Conservation (phyloP, 2,888 invertebrate species). For the Temnothorax ravouxi region DNA sequence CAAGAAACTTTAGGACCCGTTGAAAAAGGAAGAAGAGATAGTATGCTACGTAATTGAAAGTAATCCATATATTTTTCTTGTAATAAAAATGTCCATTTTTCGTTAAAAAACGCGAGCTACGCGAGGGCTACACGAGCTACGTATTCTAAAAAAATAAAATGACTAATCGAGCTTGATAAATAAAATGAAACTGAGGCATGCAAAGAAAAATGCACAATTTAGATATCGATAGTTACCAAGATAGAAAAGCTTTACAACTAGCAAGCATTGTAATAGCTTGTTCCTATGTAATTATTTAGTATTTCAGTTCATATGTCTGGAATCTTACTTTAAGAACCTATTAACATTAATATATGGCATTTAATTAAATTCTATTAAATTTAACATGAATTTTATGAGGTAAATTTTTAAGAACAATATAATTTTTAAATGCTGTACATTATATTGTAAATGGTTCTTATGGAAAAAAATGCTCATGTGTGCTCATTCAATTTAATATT, state of each 20-base stretch:
- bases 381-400: conserved; percentile 3
- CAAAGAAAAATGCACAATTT: conserved; percentile 58
- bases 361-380: conserved; percentile 44
- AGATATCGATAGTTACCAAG: conserved; percentile 63
- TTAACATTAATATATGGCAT: conserved; percentile 38
- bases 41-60: conserved; percentile 42
- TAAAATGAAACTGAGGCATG: conserved; percentile 58
- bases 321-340: conserved; percentile 38
- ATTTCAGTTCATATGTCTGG: conserved; percentile 46
- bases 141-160: conserved; percentile 52
- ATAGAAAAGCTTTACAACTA: conserved; percentile 62
- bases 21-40: conserved; percentile 48
- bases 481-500: conserved; percentile 40
- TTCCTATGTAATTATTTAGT: conserved; percentile 46
- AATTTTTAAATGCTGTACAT: conserved; percentile 47
- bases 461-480: conserved; percentile 32
- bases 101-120: conserved; percentile 38
- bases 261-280: conserved; percentile 46
- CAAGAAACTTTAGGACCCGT: conserved; percentile 53
- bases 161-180: conserved; percentile 54
- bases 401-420: conserved; percentile 22
- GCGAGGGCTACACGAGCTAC: conserved; percentile 20
- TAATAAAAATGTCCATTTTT: conserved; percentile 50
- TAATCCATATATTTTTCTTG: conserved; percentile 55
- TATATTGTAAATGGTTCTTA: conserved; percentile 35